phyloP scores from a whole-genome alignment of 2,797 vertebrate species.

The Lateolabrax maculatus region DNA sequence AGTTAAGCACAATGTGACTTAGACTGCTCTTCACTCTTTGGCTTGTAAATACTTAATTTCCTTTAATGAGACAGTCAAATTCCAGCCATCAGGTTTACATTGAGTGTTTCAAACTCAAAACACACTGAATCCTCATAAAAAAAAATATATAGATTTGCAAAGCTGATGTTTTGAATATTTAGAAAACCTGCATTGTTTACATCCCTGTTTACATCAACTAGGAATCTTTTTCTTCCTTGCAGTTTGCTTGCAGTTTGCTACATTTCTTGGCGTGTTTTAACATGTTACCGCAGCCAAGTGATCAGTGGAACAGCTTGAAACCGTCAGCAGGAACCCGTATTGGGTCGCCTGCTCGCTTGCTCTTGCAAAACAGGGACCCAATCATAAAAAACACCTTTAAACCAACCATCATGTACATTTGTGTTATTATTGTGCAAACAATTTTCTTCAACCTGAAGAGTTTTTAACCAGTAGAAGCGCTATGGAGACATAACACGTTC shows the following conservation, averaged over 20 bases:
- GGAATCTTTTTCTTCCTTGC: neutral
- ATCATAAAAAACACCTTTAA: neutral
- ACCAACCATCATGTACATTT: neutral
- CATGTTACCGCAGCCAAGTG: neutral
- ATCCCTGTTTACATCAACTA: neutral
- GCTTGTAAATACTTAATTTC: neutral
- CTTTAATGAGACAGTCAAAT: too few relatives aligned
- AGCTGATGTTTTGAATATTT: neutral
- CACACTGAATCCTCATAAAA: neutral
- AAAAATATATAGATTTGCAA: neutral
- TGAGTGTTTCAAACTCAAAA: conserved; percentile 27
- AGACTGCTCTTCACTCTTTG: neutral
- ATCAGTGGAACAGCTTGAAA: neutral
- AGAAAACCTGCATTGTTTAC: neutral
- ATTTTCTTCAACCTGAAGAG: neutral
- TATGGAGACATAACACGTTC: neutral
- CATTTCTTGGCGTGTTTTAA: neutral
- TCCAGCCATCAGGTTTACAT: too few relatives aligned
- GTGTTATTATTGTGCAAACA: neutral
- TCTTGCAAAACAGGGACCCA: neutral
- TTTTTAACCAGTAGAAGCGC: neutral
- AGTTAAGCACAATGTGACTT: neutral
- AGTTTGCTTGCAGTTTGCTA: neutral
- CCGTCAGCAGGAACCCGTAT: neutral
- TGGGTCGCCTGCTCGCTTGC: neutral